These are phyloP conservation scores for Ceryle rudis DNA, from an alignment of 2,797 vertebrate genomes.

Conservation along the genomic window DNA sequence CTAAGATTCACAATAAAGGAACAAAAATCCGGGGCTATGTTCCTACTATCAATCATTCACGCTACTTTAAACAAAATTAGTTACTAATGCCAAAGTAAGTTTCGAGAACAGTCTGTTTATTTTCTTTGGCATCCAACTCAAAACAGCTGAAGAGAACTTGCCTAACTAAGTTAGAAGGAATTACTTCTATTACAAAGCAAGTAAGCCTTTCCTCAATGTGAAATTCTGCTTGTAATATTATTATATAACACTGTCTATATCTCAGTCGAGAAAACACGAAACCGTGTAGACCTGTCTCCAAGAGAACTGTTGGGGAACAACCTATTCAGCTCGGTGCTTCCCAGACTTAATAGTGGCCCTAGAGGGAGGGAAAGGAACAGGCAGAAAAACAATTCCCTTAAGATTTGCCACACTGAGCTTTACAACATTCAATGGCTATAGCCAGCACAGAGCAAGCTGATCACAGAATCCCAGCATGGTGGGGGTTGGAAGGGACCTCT, in stretches of 20 bases:
- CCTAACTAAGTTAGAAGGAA: slow-evolving; percentile 54
- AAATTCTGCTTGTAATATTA: slow-evolving; percentile 31
- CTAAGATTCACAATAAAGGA: slow-evolving; percentile 26
- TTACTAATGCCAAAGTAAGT: slow-evolving; percentile 19
- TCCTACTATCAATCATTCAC: slow-evolving; percentile 37
- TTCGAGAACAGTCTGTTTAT: slow-evolving; percentile 72
- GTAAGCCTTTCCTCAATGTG: not conserved
- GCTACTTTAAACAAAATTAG: slow-evolving; percentile 60
- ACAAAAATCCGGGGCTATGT: slow-evolving; percentile 4
- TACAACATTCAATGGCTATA: not conserved
- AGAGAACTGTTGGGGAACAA: not conserved
- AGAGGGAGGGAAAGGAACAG: not conserved
- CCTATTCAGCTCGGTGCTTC: not conserved
- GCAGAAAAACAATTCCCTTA: not conserved
- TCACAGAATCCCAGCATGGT: not conserved
- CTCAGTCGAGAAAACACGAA: not conserved
- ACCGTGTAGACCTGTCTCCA: not conserved
- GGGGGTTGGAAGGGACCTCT: not conserved
- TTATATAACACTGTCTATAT: not conserved
- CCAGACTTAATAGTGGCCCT: not conserved
- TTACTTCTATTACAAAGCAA: slow-evolving; percentile 21
- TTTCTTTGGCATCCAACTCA: slow-evolving; percentile 72
- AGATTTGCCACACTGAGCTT: not conserved
- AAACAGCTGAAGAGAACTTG: slow-evolving; percentile 72
- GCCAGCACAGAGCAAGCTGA: not conserved